Conservation (phyloP, 2,797 vertebrate species). For the Alectoris magna region DNA sequence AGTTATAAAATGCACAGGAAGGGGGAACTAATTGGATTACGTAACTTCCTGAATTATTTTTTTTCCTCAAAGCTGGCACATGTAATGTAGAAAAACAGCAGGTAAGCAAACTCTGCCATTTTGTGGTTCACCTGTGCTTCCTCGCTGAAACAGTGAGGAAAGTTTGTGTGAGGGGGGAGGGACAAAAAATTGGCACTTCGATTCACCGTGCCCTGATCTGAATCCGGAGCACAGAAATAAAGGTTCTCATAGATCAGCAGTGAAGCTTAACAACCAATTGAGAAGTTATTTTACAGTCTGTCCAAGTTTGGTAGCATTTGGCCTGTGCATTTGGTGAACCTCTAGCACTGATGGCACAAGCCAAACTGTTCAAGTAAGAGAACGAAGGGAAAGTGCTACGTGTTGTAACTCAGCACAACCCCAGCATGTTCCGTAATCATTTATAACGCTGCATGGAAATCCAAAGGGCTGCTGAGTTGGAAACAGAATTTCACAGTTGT, state of each 20-base stretch:
- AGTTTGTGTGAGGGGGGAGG: background rate
- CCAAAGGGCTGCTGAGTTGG: background rate
- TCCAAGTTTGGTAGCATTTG: background rate
- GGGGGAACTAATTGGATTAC: background rate
- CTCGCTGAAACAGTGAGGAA: background rate
- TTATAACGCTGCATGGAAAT: background rate
- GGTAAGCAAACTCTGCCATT: background rate
- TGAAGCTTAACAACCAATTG: background rate
- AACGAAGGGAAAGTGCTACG: background rate
- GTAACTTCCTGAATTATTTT: background rate
- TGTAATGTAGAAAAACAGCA: background rate
- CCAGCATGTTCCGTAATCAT: rapidly evolving
- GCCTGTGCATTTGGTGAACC: background rate
- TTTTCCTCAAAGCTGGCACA: background rate
- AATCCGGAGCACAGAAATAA: background rate
- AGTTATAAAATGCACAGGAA: background rate
- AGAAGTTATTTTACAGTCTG: background rate
- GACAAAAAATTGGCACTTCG: background rate
- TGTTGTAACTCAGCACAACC: background rate
- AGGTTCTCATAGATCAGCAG: rapidly evolving
- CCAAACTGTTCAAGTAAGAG: background rate
- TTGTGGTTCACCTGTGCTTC: background rate
- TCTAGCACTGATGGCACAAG: background rate
- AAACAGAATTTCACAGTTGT: slow-evolving; percentile 1
- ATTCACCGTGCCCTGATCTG: rapidly evolving